Evolutionary conservation across 2,888 invertebrate genomes (phyloP).

Genomic region (Drosophila maculinotata): DNA sequence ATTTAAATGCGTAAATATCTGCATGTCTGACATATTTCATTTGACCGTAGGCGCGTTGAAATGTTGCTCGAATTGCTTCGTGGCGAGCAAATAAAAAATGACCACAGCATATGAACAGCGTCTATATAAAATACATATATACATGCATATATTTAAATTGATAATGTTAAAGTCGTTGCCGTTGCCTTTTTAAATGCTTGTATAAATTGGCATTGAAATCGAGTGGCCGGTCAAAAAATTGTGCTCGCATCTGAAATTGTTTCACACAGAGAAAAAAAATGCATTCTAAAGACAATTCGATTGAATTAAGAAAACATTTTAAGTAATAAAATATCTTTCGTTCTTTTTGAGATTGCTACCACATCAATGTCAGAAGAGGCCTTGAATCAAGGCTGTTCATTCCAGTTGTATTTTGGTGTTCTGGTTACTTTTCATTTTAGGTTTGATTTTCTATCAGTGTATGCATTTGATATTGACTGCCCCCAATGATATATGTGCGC

Average conservation of each 20-base stretch:
- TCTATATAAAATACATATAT: neutral
- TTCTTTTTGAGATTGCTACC: too few relatives aligned
- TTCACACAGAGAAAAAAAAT: too few relatives aligned
- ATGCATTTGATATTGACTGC: slow-evolving; percentile 3
- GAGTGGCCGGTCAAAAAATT: slow-evolving; percentile 41
- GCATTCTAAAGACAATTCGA: too few relatives aligned
- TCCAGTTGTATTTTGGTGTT: too few relatives aligned
- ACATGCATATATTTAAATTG: slow-evolving; percentile 44
- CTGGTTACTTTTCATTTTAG: too few relatives aligned
- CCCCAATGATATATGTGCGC: slow-evolving; percentile 43
- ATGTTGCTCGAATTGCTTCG: slow-evolving; percentile 61
- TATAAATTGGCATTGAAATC: slow-evolving; percentile 50
- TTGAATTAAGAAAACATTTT: too few relatives aligned
- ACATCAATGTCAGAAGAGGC: too few relatives aligned
- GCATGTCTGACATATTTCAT: slow-evolving; percentile 70
- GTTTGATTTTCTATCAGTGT: too few relatives aligned
- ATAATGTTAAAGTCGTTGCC: slow-evolving; percentile 47
- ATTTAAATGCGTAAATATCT: slow-evolving; percentile 76
- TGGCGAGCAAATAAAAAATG: slow-evolving; percentile 54
- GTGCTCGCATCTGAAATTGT: slow-evolving; percentile 23
- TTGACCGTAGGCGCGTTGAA: slow-evolving; percentile 75
- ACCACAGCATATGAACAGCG: slow-evolving; percentile 25
- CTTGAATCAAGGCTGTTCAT: too few relatives aligned
- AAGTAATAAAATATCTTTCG: too few relatives aligned
- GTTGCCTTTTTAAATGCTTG: slow-evolving; percentile 46